Evolutionary conservation across 2,113 vertebrate species (phyloP).

Genomic region (Gavialis gangeticus): DNA sequence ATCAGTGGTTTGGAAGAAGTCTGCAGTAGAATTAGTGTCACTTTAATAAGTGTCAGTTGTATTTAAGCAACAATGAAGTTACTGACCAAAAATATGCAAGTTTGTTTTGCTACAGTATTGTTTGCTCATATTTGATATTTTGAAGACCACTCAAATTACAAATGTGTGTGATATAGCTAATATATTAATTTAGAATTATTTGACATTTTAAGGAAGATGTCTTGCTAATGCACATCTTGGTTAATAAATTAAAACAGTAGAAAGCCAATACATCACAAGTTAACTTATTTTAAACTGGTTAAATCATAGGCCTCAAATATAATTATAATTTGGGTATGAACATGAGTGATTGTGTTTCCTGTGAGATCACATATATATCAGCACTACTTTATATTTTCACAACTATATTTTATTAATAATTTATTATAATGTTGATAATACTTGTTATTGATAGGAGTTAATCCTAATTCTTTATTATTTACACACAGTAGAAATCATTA

Average conservation of each 20-base stretch:
- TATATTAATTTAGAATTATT: background rate
- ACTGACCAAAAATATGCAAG: too few relatives aligned
- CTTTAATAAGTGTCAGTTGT: background rate
- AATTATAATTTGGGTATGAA: background rate
- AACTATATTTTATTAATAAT: too few relatives aligned
- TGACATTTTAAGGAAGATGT: background rate
- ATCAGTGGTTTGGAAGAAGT: background rate
- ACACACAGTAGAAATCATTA: background rate
- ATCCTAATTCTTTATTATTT: too few relatives aligned
- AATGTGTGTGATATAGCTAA: background rate
- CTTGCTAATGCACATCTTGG: background rate
- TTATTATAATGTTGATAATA: too few relatives aligned
- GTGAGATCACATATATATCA: too few relatives aligned
- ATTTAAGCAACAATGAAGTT: too few relatives aligned
- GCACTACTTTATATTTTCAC: too few relatives aligned
- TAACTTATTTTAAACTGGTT: background rate
- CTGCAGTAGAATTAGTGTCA: background rate
- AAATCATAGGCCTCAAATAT: background rate
- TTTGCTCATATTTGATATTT: background rate
- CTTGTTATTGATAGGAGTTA: too few relatives aligned
- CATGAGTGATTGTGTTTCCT: background rate
- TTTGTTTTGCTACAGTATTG: background rate
- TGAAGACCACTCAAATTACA: background rate
- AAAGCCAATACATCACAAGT: background rate
- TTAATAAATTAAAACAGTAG: background rate